A percentile compares a stretch with the other conserved stretches of the same genome.
Evolutionary conservation across 2,797 vertebrate species (phyloP).

Genomic region (Lithobates pipiens): DNA sequence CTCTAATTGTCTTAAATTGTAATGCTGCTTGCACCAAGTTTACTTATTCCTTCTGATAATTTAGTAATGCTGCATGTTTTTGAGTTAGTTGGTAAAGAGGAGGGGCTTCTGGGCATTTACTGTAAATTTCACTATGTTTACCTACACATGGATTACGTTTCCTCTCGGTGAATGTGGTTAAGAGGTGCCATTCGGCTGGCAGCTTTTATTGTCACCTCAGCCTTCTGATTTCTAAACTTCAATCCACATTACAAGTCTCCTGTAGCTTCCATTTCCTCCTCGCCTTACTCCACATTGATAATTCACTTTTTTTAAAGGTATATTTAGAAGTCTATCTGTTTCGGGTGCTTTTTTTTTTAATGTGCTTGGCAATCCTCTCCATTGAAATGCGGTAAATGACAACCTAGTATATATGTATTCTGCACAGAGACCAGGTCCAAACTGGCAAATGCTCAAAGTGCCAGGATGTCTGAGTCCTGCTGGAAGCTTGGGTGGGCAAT

Average conservation of each 20-base stretch:
- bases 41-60: no score
- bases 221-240: background rate
- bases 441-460: no score
- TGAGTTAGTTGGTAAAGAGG: background rate
- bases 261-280: background rate
- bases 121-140: constrained; percentile 37
- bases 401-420: no score
- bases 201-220: constrained; percentile 4
- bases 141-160: constrained; percentile 52
- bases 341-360: no score
- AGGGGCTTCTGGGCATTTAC: constrained; percentile 32
- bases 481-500: no score
- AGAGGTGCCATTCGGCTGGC: background rate
- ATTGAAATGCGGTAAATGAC: no score
- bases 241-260: background rate
- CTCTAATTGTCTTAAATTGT: no score
- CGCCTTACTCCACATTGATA: background rate
- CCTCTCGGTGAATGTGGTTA: constrained; percentile 48
- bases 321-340: no score
- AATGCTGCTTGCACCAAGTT: no score
- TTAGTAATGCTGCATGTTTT: background rate
- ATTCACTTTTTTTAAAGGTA: background rate
- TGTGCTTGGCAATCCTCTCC: no score
- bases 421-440: no score
- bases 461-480: no score